Percentiles rank a stretch among this genome's conserved stretches.
These are phyloP conservation scores for Conus ventricosus DNA, from an alignment of 1,140 invertebrate genomes.

Conservation along the genomic window DNA sequence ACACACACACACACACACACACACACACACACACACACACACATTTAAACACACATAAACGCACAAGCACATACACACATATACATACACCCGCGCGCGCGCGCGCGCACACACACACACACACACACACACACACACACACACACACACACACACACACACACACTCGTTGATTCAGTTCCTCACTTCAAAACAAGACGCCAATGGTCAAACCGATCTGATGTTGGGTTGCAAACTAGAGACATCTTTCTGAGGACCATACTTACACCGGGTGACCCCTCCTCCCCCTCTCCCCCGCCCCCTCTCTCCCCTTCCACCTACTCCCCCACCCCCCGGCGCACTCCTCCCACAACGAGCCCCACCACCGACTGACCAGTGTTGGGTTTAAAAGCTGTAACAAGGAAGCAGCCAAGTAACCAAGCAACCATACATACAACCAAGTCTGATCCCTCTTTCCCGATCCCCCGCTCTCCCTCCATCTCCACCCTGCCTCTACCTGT, in stretches of 20 bases:
- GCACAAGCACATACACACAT: not conserved
- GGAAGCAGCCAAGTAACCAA: not conserved
- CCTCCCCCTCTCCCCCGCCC: too few relatives aligned
- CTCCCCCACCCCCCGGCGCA: not conserved
- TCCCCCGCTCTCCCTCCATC: too few relatives aligned
- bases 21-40: too few relatives aligned
- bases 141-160: conserved; percentile 22
- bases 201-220: too few relatives aligned
- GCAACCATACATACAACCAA: too few relatives aligned
- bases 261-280: not conserved
- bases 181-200: too few relatives aligned
- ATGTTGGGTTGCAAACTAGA: too few relatives aligned
- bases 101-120: not conserved
- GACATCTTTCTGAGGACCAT: not conserved
- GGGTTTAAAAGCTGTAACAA: not conserved
- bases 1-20: not conserved
- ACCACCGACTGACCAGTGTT: not conserved
- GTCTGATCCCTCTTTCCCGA: too few relatives aligned
- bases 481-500: too few relatives aligned
- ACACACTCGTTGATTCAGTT: not conserved
- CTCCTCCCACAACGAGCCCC: not conserved
- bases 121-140: conserved; percentile 22
- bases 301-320: too few relatives aligned
- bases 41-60: too few relatives aligned
- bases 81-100: not conserved